phyloP scores from a whole-genome alignment of 2,888 invertebrate species.

The Thumatha senex region DNA sequence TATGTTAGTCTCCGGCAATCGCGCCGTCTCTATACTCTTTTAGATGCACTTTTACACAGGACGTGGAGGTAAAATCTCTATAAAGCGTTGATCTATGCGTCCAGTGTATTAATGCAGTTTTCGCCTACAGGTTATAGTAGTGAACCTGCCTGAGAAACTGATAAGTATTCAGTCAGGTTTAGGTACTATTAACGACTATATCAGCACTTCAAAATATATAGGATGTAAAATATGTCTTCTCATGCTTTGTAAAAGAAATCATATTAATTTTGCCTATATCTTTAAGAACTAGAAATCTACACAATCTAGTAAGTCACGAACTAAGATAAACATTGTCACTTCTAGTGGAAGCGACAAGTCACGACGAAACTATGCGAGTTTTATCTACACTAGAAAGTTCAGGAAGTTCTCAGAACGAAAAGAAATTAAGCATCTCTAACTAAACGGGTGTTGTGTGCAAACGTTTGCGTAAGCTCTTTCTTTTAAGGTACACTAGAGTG shows the following conservation, averaged over 20 bases:
- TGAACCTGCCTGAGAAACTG: too few relatives aligned
- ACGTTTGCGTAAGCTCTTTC: constrained; percentile 4
- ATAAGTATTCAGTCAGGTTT: too few relatives aligned
- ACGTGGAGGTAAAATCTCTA: too few relatives aligned
- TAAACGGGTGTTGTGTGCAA: constrained; percentile 11
- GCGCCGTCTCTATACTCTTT: too few relatives aligned
- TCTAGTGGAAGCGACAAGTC: constrained; percentile 28
- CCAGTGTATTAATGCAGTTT: too few relatives aligned
- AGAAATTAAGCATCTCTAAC: constrained; percentile 12
- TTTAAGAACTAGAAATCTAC: constrained; percentile 2
- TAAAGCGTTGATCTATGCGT: too few relatives aligned
- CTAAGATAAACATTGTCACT: constrained; percentile 31
- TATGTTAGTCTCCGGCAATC: too few relatives aligned
- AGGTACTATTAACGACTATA: too few relatives aligned
- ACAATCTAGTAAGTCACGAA: constrained; percentile 20
- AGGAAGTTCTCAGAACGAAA: constrained; percentile 28
- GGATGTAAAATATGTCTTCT: too few relatives aligned
- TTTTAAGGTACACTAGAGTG: not conserved
- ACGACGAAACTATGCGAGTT: constrained; percentile 26
- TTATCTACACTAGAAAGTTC: constrained; percentile 37
- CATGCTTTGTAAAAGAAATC: not conserved
- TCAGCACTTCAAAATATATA: too few relatives aligned
- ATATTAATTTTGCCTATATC: not conserved
- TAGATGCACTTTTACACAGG: too few relatives aligned
- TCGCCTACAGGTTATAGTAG: too few relatives aligned